Base-by-base conservation (phyloP, 2,888 invertebrate species). In the Callyntrura sp. region DNA sequence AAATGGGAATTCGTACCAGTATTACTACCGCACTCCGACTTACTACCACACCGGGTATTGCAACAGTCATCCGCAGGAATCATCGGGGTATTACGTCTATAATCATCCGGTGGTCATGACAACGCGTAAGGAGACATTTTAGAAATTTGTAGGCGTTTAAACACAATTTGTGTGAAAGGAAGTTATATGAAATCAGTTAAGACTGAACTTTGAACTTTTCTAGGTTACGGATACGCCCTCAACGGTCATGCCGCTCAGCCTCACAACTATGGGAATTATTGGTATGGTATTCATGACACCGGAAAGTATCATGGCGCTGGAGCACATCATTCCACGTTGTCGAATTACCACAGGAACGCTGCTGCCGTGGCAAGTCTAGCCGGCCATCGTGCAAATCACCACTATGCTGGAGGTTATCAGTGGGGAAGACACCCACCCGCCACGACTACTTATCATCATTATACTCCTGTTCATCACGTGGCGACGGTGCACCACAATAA, bases 31-130 rank as follows among this genome's bases (percentile, higher is more conserved):
- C n/a, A 25, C 62, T 0, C 62, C 62, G 25, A 62, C 62, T 6
- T 70, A 70, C 20, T 70, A 70, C n/a, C 70, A 70, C 6, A 70
- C 70, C 6, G 70, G 70, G 43, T 0, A 17, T 43, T 70, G 35
- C 8, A n/a, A n/a, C n/a, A n/a, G n/a, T 9, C 70, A 70, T 6
- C 5, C 28, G 14, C 5, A 5, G 4, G 9, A 9, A 23, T 14
- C 17, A 17, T 43, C 14, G 35, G 68, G 3, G 70, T 70, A 70
- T 17, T 45, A 70, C 43, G n/a, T 70, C n/a, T 70, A 70, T n/a
- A 35, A 70, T 43, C 70, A 70, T 23, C 70, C 70, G 5, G 45
- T 70, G 35, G 45, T 45, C 35, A 35, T 45, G 45, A 70, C 70
- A 17, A 70, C 70, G 5, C 35, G 70, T 70, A 70, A 9, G 45